Evolutionary conservation across 1,140 invertebrate species (phyloP), one percentile per base, ranked within the genome.

Genomic region (Drosophila quadrilineata): DNA sequence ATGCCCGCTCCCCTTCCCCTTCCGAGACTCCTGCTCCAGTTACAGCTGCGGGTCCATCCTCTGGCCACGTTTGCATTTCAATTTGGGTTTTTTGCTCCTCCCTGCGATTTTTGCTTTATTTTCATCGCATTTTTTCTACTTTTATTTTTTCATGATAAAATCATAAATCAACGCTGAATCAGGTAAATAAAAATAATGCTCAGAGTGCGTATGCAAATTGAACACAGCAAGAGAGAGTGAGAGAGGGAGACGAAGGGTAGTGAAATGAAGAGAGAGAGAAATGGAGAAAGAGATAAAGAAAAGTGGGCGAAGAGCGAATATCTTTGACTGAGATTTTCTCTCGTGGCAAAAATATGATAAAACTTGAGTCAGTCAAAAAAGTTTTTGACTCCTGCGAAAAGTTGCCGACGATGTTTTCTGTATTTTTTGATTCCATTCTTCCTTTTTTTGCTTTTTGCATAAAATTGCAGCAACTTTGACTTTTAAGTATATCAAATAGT

Each of bases 121-220:
- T 4, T 41, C 3, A 5, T 6, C 14, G 6, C 1, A 12, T 10
- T 3, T 35, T 16, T 12, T 35, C 9, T 8, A 17, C 9, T 31
- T 31, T 48, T 29, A 41, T 41, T 40, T 48, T 29, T 35, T 17
- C n/a, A 40, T 40, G 67, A 85, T 85, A 86, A 85, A 85, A 85
- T 85, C 79, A 85, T 85, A 85, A 85, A 85, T 85, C 79, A 85
- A 65, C 79, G 79, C 71, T 67, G 79, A 85, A 85, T 85, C 79
- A 85, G 79, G 79, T 85, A 85, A 85, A 85, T 85, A 85, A 85
- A 85, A 85, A 85, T 85, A 85, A 85, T 85, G 79, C 80, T 85
- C 71, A 56, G 80, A 76, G 59, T 77, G 79, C 76, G 79, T 85
- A 85, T 85, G 79, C 79, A 85, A 85, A 85, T 85, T 85, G 70